These are phyloP conservation scores for Apotomis betuletana DNA, from an alignment of 2,888 invertebrate species.

Conservation along the genomic window DNA sequence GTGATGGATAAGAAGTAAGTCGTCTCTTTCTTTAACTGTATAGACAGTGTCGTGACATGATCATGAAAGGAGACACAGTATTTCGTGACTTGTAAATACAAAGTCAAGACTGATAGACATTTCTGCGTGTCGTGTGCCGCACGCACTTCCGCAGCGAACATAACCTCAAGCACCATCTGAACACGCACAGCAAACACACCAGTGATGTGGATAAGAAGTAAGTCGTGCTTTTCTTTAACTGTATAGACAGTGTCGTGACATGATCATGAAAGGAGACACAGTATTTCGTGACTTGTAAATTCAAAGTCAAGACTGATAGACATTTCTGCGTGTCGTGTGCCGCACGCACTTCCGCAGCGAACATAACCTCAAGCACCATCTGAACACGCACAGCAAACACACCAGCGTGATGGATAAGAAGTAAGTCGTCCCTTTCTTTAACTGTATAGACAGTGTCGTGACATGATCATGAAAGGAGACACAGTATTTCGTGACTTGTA, in stretches of 20 bases:
- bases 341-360: slow-evolving; percentile 53
- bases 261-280: no score
- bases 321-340: slow-evolving; percentile 51
- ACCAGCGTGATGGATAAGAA: slow-evolving; percentile 44
- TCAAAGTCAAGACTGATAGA: slow-evolving; percentile 36
- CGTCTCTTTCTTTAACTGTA: slow-evolving; percentile 7
- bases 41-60: slow-evolving; percentile 21
- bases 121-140: slow-evolving; percentile 52
- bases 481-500: no score
- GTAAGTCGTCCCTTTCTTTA: slow-evolving; percentile 46
- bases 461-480: no score
- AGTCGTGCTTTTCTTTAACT: neutral
- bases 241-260: slow-evolving; percentile 35
- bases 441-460: slow-evolving; percentile 35
- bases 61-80: no score
- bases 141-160: slow-evolving; percentile 54
- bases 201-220: slow-evolving; percentile 47
- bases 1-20: slow-evolving; percentile 47
- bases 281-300: no score
- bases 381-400: slow-evolving; percentile 57
- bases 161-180: slow-evolving; percentile 57
- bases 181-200: slow-evolving; percentile 60
- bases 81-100: slow-evolving; percentile 37
- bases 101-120: no score
- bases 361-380: slow-evolving; percentile 56